Evolutionary conservation across 2,113 vertebrate genomes (phyloP).

Genomic region (Lycaon pictus): DNA sequence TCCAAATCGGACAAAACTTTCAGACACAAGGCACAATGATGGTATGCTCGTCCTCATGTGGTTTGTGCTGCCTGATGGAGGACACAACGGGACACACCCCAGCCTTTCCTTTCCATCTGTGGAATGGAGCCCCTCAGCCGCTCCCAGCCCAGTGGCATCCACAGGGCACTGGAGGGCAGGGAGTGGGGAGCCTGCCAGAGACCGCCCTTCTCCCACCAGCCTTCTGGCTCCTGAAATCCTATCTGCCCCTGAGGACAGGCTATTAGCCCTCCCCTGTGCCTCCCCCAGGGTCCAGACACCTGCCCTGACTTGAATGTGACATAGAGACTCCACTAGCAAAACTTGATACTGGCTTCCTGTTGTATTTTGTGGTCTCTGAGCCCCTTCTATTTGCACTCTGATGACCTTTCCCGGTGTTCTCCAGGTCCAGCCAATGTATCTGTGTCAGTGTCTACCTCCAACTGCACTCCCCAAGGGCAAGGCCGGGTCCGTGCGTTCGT

Average conservation of each 20-base stretch:
- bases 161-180: rapidly evolving
- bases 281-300: not conserved
- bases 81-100: not conserved
- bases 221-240: not conserved
- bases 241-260: not conserved
- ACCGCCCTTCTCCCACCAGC: not conserved
- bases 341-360: not conserved
- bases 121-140: not conserved
- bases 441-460: not conserved
- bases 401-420: not conserved
- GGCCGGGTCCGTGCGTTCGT: not conserved
- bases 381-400: not conserved
- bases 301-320: not conserved
- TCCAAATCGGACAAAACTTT: not conserved
- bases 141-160: rapidly evolving
- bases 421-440: not conserved
- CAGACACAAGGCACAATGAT: not conserved
- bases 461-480: not conserved
- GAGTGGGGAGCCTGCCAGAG: rapidly evolving
- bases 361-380: not conserved
- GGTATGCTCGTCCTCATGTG: rapidly evolving
- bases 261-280: not conserved
- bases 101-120: not conserved
- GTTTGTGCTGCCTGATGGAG: not conserved
- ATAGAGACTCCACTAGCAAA: not conserved